Base-by-base conservation (phyloP, 2,797 vertebrate species). In the Myripristis jacobus region DNA sequence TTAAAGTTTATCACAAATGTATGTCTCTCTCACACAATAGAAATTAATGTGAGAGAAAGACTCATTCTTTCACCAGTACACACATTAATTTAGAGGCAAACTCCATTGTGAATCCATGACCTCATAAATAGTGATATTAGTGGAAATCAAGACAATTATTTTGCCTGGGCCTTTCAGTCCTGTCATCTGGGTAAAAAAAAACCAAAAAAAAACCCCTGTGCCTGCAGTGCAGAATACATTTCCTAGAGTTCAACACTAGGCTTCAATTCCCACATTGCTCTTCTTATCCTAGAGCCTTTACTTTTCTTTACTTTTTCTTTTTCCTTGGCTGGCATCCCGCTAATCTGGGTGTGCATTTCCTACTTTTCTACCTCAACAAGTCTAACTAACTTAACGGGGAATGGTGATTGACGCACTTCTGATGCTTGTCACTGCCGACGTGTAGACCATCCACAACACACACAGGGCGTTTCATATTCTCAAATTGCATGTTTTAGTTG, bases 381-480 rank as follows among this genome's bases (percentile, higher is more conserved):
- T 61, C 11, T 34, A 57, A 8, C 34, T 54, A 38, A n/a, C 11
- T 12, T 22, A 3, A 5, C 47, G 19, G 46, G 12, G 59, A 29
- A 29, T 29, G 6, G 6, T 29, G 27, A 9, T 50, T 5, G 8
- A 44, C n/a, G 21, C 44, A 18, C 41, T 61, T 25, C 18, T 18
- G 18, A 2, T 1, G 38, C 27, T 50, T 24, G 56, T 75, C n/a
- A 2, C 9, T 70, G 24, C 31, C 18, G 43, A 70, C 52, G 67
- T 75, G 21, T 29, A 16, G 15, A 44, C 27, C 70, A n/a, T 43
- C 69, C 57, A 1, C 74, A 76, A 18, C 55, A 52, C 80, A 55
- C 63, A 34, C 27, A 69, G 63, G 71, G 57, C 77, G 58, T 63
- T 84, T 82, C 47, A 71, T 60, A 63, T 60, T 68, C 60, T 77